Conservation (phyloP, 1,140 invertebrate genomes). For the Zaprionus inermis region DNA sequence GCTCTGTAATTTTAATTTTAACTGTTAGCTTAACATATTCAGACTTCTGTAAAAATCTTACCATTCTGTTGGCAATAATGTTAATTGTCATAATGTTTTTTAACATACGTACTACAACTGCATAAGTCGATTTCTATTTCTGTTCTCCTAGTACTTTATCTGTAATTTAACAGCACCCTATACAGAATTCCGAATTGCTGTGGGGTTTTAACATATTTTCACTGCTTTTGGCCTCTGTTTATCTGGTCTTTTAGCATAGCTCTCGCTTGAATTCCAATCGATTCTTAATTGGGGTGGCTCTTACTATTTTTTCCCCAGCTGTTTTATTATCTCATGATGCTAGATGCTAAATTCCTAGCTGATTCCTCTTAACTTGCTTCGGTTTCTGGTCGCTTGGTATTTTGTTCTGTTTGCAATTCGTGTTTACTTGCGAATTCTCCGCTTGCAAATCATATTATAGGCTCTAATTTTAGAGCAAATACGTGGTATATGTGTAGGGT, state of each 20-base stretch:
- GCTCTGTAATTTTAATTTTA: neutral
- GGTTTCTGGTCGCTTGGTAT: neutral
- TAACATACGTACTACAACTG: neutral
- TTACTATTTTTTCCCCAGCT: neutral
- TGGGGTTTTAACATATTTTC: neutral
- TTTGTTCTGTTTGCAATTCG: neutral
- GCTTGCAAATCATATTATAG: neutral
- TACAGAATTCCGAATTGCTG: neutral
- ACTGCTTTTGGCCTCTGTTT: neutral
- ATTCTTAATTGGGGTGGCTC: neutral
- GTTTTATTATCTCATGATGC: neutral
- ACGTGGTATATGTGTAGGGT: neutral
- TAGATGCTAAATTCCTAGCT: neutral
- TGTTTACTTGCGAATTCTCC: neutral
- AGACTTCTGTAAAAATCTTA: constrained; percentile 1
- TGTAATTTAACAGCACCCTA: constrained; percentile 13
- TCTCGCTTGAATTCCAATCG: neutral
- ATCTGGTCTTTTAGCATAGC: too few relatives aligned
- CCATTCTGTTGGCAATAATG: constrained; percentile 6
- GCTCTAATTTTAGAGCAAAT: constrained; percentile 1
- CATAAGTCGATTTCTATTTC: neutral
- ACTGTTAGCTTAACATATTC: constrained; percentile 1
- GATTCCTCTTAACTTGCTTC: neutral
- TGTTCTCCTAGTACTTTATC: constrained; percentile 12
- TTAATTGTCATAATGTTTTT: neutral